A percentile compares a stretch with the other conserved stretches of the same genome.
These are phyloP conservation scores for Xiphorhynchus elegans DNA, from an alignment of 2,113 vertebrate species.

Conservation along the genomic window DNA sequence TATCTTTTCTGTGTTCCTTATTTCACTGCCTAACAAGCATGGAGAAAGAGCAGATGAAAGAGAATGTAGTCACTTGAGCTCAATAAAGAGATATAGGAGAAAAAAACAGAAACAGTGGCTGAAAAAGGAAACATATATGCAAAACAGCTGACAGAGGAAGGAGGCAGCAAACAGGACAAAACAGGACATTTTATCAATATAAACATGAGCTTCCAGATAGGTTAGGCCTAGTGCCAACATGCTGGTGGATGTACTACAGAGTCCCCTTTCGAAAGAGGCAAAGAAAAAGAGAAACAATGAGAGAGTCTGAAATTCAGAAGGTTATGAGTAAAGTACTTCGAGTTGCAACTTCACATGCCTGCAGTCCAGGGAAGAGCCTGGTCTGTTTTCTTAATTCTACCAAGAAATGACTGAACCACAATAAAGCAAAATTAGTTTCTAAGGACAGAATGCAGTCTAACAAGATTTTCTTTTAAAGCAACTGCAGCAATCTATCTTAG, in stretches of 20 bases:
- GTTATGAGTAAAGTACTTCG: neutral
- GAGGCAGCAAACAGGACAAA: neutral
- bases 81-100: neutral
- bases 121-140: neutral
- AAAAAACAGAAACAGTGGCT: neutral
- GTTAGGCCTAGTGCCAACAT: rapidly evolving
- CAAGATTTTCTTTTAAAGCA: neutral
- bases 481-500: neutral
- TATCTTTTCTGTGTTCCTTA: neutral
- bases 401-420: neutral
- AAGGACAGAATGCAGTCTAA: neutral
- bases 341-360: neutral
- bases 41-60: neutral
- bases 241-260: neutral
- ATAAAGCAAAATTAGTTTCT: neutral
- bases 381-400: neutral
- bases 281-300: neutral
- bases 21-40: neutral
- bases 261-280: neutral
- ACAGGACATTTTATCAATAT: neutral
- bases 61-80: neutral
- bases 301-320: neutral
- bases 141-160: neutral
- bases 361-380: neutral
- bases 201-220: neutral